These are phyloP conservation scores for Pollachius pollachius DNA, from an alignment of 2,113 vertebrate genomes.

Conservation along the genomic window DNA sequence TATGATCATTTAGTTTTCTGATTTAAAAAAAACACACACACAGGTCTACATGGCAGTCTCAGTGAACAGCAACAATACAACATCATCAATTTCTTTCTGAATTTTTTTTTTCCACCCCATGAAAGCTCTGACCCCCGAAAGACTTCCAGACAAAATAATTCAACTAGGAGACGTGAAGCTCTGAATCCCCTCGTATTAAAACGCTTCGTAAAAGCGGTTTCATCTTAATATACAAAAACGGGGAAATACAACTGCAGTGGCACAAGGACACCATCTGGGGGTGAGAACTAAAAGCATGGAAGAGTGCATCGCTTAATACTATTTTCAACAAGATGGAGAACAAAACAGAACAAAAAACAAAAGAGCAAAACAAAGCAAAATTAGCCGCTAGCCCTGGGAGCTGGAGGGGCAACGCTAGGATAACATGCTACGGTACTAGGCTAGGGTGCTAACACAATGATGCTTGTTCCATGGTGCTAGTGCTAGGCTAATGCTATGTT, in stretches of 20 bases:
- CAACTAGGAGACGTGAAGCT: constrained; percentile 39
- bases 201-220: constrained; percentile 27
- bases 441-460: too few species aligned
- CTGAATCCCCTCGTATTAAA: constrained; percentile 23
- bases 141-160: constrained; percentile 50
- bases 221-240: constrained; percentile 25
- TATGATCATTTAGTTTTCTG: constrained; percentile 63
- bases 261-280: background rate
- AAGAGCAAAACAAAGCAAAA: constrained; percentile 21
- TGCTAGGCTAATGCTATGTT: too few species aligned
- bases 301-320: constrained; percentile 57
- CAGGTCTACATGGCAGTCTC: constrained; percentile 53
- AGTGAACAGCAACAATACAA: constrained; percentile 56
- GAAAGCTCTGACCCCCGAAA: constrained; percentile 10
- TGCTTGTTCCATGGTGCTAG: too few species aligned
- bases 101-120: constrained; percentile 58
- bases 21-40: constrained; percentile 66
- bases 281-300: constrained; percentile 20
- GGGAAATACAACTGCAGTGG: constrained; percentile 18
- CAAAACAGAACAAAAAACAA: constrained; percentile 4
- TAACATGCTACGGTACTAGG: too few species aligned
- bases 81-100: constrained; percentile 49
- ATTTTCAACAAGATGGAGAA: constrained; percentile 25
- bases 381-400: constrained; percentile 61
- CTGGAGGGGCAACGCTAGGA: constrained; percentile 11